Conservation (phyloP, 2,888 invertebrate genomes). For the Eristalinus sepulchralis region DNA sequence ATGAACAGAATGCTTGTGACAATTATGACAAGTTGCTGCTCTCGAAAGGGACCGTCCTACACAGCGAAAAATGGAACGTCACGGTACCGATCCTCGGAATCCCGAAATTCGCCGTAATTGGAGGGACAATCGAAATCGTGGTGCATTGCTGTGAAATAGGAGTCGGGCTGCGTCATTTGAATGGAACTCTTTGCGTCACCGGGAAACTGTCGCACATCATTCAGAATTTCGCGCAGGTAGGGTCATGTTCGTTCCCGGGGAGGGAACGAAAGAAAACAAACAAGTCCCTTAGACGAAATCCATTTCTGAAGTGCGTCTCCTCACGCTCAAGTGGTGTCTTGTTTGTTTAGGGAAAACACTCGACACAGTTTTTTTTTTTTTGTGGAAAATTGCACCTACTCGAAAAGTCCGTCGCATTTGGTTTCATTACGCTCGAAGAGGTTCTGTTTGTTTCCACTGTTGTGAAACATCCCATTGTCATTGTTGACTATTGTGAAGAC, state of each 20-base stretch:
- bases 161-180: slow-evolving; percentile 39
- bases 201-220: slow-evolving; percentile 53
- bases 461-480: slow-evolving; percentile 35
- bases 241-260: slow-evolving; percentile 37
- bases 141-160: slow-evolving; percentile 41
- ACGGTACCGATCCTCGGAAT: slow-evolving; percentile 12
- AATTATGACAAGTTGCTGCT: slow-evolving; percentile 62
- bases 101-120: slow-evolving; percentile 4
- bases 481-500: slow-evolving; percentile 11
- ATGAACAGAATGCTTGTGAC: slow-evolving; percentile 44
- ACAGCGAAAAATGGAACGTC: slow-evolving; percentile 41
- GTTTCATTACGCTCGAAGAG: slow-evolving; percentile 38
- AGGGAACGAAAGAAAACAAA: background rate
- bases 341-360: slow-evolving; percentile 58
- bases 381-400: slow-evolving; percentile 41
- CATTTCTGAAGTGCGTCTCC: background rate
- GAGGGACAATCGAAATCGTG: slow-evolving; percentile 1
- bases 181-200: slow-evolving; percentile 36
- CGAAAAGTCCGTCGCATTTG: slow-evolving; percentile 13
- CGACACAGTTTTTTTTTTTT: slow-evolving; percentile 42
- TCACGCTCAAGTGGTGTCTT: slow-evolving; percentile 18
- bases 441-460: slow-evolving; percentile 11
- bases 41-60: slow-evolving; percentile 39
- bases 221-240: slow-evolving; percentile 46
- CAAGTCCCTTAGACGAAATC: background rate